Base-by-base conservation (phyloP, 2,797 vertebrate genomes). In the Coluber constrictor region DNA sequence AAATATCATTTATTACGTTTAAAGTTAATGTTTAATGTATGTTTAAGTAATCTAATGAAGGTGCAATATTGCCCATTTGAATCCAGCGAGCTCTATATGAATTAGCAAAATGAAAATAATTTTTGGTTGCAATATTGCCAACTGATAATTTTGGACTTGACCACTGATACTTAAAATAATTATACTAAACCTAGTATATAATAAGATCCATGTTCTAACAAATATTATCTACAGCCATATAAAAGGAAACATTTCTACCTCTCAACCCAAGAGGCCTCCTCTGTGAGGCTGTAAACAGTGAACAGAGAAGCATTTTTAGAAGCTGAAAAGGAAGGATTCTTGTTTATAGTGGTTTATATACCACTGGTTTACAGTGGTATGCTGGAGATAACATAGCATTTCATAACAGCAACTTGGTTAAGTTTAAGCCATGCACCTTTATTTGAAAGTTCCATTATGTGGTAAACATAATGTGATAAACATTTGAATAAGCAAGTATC, bases 221-320 rank as follows among this genome's bases (percentile, higher is more conserved):
- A 89, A 12, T 60, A 97, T 98, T 98, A 98, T 98, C 98, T 98
- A 98, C 95, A 97, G 97, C 97, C 98, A 98, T 96, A 98, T 96
- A 98, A 98, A 98, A 97, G 98, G 97, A 98, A 98, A 97, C 97
- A 94, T 97, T 98, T 99, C 98, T 99, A 99, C 99, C 99, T 99
- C 99, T 98, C 98, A 98, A 98, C 97, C 98, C 98, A 98, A 98
- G 98, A 98, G 98, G 98, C 98, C 98, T 98, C 98, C 98, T 97
- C 95, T 98, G 98, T 96, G 98, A 98, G 96, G 98, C 99, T 99
- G 99, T 93, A 96, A 98, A 98, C 97, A 98, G 99, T 98, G 98
- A 98, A 99, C 98, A 99, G 97, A 99, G 97, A 99, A 94, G 96
- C 97, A 93, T 95, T 96, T 97, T 97, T 96, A 97, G 96, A 97